Percentiles rank a stretch among this genome's conserved stretches.
These are phyloP conservation scores for Cyanistes caeruleus DNA, from an alignment of 2,113 vertebrate species.

Conservation along the genomic window DNA sequence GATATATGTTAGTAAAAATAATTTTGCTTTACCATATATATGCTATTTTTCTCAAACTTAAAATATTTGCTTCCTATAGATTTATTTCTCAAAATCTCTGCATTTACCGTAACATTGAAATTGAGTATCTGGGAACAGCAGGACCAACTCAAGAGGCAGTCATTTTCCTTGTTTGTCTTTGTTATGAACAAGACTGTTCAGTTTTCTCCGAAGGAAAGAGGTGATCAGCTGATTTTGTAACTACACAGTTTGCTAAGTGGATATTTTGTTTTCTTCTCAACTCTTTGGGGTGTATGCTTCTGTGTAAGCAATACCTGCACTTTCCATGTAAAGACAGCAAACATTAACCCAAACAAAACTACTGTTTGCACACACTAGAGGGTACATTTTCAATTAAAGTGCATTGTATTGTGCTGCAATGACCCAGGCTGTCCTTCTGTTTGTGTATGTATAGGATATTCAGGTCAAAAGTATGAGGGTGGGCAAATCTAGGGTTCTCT, in stretches of 20 bases:
- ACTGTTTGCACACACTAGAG: background rate
- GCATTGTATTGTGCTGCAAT: background rate
- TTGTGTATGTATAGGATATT: background rate
- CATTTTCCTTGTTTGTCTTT: background rate
- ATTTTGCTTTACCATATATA: background rate
- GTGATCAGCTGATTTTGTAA: background rate
- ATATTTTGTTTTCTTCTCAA: background rate
- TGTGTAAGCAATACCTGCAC: background rate
- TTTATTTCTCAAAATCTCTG: conserved; percentile 57
- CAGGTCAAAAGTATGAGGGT: background rate
- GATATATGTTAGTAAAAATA: background rate
- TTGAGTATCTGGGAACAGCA: conserved; percentile 53
- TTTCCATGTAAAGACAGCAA: background rate
- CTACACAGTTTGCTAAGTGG: background rate
- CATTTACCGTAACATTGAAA: conserved; percentile 61
- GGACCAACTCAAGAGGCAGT: background rate
- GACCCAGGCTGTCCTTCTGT: background rate
- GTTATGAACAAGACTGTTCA: background rate
- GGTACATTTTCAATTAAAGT: background rate
- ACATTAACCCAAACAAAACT: background rate
- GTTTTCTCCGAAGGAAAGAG: background rate
- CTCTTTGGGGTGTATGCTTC: background rate
- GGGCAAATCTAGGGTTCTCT: background rate
- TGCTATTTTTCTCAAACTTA: background rate
- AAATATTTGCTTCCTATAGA: background rate